These are phyloP conservation scores for Drosophila sproati DNA, from an alignment of 1,140 invertebrate genomes.

Conservation along the genomic window DNA sequence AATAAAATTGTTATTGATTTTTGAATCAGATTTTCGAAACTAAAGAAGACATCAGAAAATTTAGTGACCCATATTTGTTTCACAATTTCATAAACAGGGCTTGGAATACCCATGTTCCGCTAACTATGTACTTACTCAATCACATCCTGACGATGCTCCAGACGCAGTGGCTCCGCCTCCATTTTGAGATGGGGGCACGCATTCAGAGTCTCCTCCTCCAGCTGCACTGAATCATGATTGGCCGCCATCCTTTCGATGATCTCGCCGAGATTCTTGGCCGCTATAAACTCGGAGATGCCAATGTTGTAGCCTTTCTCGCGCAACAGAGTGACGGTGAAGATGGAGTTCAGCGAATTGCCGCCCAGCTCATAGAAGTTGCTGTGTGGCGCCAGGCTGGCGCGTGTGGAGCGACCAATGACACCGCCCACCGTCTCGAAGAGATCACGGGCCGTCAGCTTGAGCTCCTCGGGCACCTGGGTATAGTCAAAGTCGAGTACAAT, in stretches of 20 bases:
- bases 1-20: no score
- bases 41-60: no score
- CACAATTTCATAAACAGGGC: no score
- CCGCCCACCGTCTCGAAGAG: constrained; percentile 90
- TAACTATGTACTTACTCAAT: constrained; percentile 84
- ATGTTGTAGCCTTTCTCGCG: constrained; percentile 92
- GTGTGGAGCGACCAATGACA: constrained; percentile 87
- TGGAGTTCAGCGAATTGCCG: constrained; percentile 94
- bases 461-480: constrained; percentile 86
- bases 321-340: constrained; percentile 91
- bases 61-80: no score
- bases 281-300: constrained; percentile 92
- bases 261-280: constrained; percentile 88
- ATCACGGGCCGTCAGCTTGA: constrained; percentile 88
- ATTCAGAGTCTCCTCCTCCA: constrained; percentile 66
- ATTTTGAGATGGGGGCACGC: constrained; percentile 84
- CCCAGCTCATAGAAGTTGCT: constrained; percentile 93
- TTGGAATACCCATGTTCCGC: no score
- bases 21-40: no score
- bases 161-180: constrained; percentile 86
- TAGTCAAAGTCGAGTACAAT: constrained; percentile 86
- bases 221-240: constrained; percentile 63
- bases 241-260: constrained; percentile 86
- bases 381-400: constrained; percentile 86
- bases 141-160: constrained; percentile 88